These are phyloP conservation scores for Cranoglanis bouderius DNA, from an alignment of 2,113 vertebrate species.

Conservation along the genomic window DNA sequence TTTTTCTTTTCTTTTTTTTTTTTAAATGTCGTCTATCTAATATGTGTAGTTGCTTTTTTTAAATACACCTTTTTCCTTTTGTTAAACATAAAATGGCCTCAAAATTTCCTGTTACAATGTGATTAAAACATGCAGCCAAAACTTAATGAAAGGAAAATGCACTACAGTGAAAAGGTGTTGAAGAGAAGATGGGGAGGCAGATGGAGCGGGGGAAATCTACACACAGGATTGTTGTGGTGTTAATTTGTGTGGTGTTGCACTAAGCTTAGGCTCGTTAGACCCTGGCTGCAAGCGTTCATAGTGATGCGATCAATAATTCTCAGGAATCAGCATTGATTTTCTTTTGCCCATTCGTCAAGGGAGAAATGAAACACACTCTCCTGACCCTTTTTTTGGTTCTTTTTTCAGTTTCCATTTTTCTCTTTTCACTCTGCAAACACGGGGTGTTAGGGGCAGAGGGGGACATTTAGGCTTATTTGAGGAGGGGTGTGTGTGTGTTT, in stretches of 20 bases:
- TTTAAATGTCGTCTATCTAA: slow-evolving; percentile 28
- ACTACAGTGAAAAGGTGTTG: slow-evolving; percentile 66
- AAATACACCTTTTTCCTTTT: slow-evolving; percentile 49
- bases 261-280: slow-evolving; percentile 61
- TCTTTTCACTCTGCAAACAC: slow-evolving; percentile 31
- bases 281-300: slow-evolving; percentile 70
- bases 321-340: slow-evolving; percentile 51
- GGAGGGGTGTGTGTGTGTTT: slow-evolving; percentile 9
- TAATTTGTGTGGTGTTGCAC: slow-evolving; percentile 70
- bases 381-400: background rate
- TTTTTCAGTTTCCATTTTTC: slow-evolving; percentile 28
- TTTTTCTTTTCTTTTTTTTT: slow-evolving; percentile 30
- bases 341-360: slow-evolving; percentile 30
- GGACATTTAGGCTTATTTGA: slow-evolving; percentile 33
- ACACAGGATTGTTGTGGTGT: slow-evolving; percentile 59
- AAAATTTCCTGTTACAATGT: slow-evolving; percentile 67
- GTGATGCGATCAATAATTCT: slow-evolving; percentile 61
- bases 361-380: slow-evolving; percentile 19
- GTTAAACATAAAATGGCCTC: slow-evolving; percentile 69
- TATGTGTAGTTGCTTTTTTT: slow-evolving; percentile 57
- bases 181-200: slow-evolving; percentile 62
- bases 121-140: slow-evolving; percentile 84
- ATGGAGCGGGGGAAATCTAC: slow-evolving; percentile 78
- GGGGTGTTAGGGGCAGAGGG: slow-evolving; percentile 23
- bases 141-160: slow-evolving; percentile 58